phyloP scores from a whole-genome alignment of 2,888 invertebrate species.

The Poecilobothrus nobilitatus region DNA sequence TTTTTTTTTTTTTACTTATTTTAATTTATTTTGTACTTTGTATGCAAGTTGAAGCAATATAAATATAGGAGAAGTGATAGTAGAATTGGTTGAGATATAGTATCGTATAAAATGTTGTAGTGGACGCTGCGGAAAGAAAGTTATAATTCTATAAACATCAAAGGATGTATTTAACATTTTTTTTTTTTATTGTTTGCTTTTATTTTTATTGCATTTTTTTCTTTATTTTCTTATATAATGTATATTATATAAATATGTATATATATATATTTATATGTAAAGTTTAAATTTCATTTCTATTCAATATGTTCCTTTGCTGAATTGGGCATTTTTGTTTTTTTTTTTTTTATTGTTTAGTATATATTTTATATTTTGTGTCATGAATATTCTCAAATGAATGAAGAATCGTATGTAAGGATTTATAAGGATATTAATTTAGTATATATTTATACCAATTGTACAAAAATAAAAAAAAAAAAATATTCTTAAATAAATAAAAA shows the following conservation, averaged over 20 bases:
- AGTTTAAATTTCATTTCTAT: background rate
- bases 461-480: no score
- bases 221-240: background rate
- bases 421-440: no score
- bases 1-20: no score
- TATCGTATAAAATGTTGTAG: background rate
- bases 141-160: conserved; percentile 1
- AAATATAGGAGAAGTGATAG: no score
- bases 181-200: background rate
- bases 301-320: background rate
- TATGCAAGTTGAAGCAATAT: background rate
- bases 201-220: background rate
- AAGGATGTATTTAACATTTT: background rate
- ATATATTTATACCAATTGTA: no score
- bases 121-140: background rate
- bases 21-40: background rate
- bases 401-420: no score
- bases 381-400: background rate
- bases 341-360: no score
- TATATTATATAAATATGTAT: no score
- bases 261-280: background rate
- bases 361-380: background rate
- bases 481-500: no score
- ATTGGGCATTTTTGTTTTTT: background rate
- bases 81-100: no score